Evolutionary conservation across 2,113 vertebrate genomes (phyloP), one percentile per base, ranked within the genome.

Genomic region (Tupaia chinensis): DNA sequence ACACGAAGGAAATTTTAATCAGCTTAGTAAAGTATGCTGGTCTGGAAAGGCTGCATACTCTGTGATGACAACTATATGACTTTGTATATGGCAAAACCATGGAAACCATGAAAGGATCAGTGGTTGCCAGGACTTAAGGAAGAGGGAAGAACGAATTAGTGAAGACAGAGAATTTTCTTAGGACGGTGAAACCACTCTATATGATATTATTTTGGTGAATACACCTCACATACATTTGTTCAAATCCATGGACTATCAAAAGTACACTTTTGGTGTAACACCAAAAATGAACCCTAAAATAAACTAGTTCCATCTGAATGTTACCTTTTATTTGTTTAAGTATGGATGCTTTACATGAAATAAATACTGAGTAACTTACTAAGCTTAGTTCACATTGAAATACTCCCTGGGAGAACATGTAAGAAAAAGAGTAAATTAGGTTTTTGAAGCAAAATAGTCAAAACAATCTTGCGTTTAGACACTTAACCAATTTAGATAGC

Each of bases 381-480:
- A 85, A 72, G 93, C 17, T 66, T 34, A 34, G 19, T 87, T 74
- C 56, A 82, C 8, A 78, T 32, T 93, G 63, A 82, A 93, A 78
- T 2, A 53, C 3, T 70, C 16, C 10, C 16, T 82, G 12, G 15
- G 13, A 73, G 13, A 73, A 93, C 53, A 25, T 91, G 15, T 68
- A 32, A 7, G 79, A 77, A 25, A 77, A 82, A 82, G 12, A 17
- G 1, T 78, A 89, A 79, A 90, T 65, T 17, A 63, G 1, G 3
- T 22, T 87, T 94, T 97, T 66, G 4, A 74, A 69, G 23, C 44
- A 87, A 96, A 91, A 76, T 63, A 54, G 4, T 53, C 14, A 91
- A 95, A 89, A 65, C 53, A 44, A 53, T 87, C 6, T 69, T 84
- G 7, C 32, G 0, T 32, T 94, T 87, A 60, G 12, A 89, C 58